Evolutionary conservation across 2,888 invertebrate genomes (phyloP).

Genomic region (Heliconius ethilla): DNA sequence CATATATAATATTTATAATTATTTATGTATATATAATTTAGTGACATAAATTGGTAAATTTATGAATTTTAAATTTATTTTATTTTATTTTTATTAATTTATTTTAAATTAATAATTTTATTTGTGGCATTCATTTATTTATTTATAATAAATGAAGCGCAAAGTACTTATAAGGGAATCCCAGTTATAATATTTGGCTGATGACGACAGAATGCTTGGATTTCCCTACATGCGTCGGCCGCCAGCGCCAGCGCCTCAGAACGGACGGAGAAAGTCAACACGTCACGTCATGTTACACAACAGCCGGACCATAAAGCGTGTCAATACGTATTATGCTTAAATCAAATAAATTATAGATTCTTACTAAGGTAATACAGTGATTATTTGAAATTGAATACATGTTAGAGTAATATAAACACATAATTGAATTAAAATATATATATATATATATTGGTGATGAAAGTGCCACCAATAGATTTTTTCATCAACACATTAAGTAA

Average conservation of each 20-base stretch:
- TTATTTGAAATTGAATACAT: not conserved
- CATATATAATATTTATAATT: not conserved
- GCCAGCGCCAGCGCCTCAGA: slow-evolving; percentile 36
- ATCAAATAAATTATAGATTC: slow-evolving; percentile 17
- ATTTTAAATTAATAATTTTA: too few relatives aligned
- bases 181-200: slow-evolving; percentile 50
- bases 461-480: too few relatives aligned
- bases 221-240: slow-evolving; percentile 55
- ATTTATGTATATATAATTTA: not conserved
- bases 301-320: slow-evolving; percentile 64
- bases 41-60: not conserved
- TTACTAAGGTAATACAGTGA: not conserved
- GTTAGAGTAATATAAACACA: too few relatives aligned
- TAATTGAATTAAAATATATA: too few relatives aligned
- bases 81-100: too few relatives aligned
- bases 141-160: not conserved
- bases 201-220: slow-evolving; percentile 53
- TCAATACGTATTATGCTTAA: slow-evolving; percentile 50
- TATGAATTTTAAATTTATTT: not conserved
- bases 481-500: too few relatives aligned
- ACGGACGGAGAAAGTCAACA: slow-evolving; percentile 66
- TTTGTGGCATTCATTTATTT: not conserved
- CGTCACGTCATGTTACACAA: slow-evolving; percentile 72
- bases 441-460: too few relatives aligned
- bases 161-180: slow-evolving; percentile 55